Evolutionary conservation across 2,888 invertebrate genomes (phyloP).

Genomic region (Nomada flava): DNA sequence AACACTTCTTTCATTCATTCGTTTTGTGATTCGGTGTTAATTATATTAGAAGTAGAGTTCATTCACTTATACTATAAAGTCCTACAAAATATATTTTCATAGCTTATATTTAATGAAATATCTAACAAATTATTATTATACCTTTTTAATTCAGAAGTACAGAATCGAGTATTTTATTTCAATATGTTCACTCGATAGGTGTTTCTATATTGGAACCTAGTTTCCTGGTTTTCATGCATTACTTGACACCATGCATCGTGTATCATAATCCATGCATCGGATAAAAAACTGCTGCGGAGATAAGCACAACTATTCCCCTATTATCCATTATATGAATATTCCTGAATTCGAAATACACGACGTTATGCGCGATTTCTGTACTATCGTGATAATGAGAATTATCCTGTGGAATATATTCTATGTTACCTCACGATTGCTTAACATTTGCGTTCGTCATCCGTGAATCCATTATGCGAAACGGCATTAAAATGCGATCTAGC

Average conservation of each 20-base stretch:
- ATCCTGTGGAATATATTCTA: background rate
- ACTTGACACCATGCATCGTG: background rate
- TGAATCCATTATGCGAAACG: slow-evolving; percentile 16
- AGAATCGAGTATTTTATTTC: background rate
- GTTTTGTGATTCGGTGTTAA: background rate
- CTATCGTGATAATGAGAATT: slow-evolving; percentile 5
- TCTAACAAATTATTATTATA: no score
- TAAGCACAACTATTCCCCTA: background rate
- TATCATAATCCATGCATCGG: background rate
- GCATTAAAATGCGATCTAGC: slow-evolving; percentile 14
- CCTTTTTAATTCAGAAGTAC: background rate
- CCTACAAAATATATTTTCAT: no score
- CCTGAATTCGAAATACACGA: background rate
- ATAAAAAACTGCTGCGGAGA: slow-evolving; percentile 5
- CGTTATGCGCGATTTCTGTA: background rate
- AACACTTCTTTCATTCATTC: background rate
- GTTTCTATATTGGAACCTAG: background rate
- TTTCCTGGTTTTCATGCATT: slow-evolving; percentile 8
- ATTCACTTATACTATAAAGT: no score
- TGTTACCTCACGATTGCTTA: slow-evolving; percentile 4
- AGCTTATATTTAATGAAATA: no score
- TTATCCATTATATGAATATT: slow-evolving; percentile 9
- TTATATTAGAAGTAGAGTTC: no score
- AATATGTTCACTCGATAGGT: background rate
- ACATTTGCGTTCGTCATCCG: slow-evolving; percentile 3